phyloP scores from a whole-genome alignment of 2,797 vertebrate species.

The Peromyscus melanophrys region DNA sequence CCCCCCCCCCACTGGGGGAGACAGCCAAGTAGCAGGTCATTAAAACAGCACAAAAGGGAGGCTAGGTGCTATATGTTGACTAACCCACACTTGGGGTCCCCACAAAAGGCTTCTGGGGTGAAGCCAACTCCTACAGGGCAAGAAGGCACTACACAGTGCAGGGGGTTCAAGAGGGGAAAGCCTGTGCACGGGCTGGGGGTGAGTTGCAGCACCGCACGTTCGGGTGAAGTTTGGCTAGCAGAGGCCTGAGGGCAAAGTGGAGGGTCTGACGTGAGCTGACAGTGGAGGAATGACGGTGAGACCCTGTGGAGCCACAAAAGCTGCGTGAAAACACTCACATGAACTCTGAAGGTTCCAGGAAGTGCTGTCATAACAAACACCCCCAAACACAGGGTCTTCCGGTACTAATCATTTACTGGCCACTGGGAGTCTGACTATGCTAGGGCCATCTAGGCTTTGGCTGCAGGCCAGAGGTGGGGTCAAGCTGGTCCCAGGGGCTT shows the following conservation, averaged over 20 bases:
- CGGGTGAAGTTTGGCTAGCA: not conserved
- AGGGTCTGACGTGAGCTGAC: not conserved
- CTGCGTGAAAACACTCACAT: not conserved
- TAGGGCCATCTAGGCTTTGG: not conserved
- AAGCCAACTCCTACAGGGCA: not conserved
- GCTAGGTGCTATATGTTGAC: not conserved
- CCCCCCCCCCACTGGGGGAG: not conserved
- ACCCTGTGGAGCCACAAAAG: not conserved
- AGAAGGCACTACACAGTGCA: not conserved
- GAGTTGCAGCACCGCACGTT: not conserved
- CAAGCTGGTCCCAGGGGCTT: not conserved
- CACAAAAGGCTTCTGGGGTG: not conserved
- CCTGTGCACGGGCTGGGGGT: rapidly evolving
- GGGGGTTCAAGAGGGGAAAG: not conserved
- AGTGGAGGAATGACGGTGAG: not conserved
- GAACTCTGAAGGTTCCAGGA: not conserved
- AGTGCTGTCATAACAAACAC: not conserved
- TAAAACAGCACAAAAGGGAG: not conserved
- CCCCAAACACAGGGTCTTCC: not conserved
- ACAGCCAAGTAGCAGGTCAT: not conserved
- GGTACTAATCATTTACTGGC: not conserved
- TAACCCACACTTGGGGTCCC: too few relatives aligned
- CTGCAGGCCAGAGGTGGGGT: not conserved
- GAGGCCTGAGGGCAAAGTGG: not conserved
- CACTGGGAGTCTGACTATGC: not conserved